Evolutionary conservation across 2,888 invertebrate genomes (phyloP), one percentile per base, ranked within the genome.

Genomic region (Drosophila nr. perissopoda): DNA sequence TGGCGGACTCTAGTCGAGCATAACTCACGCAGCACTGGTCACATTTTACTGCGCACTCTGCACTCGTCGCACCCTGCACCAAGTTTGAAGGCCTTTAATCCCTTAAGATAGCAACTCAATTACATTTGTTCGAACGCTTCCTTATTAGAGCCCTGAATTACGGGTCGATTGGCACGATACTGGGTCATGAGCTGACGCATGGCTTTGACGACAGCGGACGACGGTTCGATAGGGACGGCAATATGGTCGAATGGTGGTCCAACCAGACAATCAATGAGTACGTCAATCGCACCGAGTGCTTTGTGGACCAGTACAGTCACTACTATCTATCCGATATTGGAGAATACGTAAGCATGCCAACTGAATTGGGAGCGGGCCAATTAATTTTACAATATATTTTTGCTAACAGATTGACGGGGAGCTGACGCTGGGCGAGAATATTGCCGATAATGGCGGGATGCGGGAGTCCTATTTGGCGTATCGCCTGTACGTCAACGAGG

Each of bases 241-340:
- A 97, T 92, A 94, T 97, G 86, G 93, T 96, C n/a, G 96, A 97
- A 72, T 98, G 98, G 98, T 98, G 98, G 98, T 95, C 96, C 2
- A 96, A 97, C 81, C 93, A 94, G 51, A 97, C 98, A 0, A 95
- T 97, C 54, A 93, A 94, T 18, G 95, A 95, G 27, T 99, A 97
- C 92, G 95, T 96, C 59, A 95, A 96, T 77, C 95, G 96, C 88
- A 96, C 97, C 0, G 94, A 96, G 74, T 99, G 98, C 91, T 98
- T 99, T 90, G 94, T 98, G 21, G 95, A 97, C 49, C 98, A 98
- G 91, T 98, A 98, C 91, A 95, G 95, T 54, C 93, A 93, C 27
- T 96, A 95, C 87, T 95, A 95, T 78, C 87, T 96, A 31, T 93
- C 95, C 0, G 95, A 96, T 89, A 93, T 96, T 1, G 94, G 94